These are phyloP conservation scores for Opisthocomus hoazin DNA, from an alignment of 2,113 vertebrate species.

Conservation along the genomic window DNA sequence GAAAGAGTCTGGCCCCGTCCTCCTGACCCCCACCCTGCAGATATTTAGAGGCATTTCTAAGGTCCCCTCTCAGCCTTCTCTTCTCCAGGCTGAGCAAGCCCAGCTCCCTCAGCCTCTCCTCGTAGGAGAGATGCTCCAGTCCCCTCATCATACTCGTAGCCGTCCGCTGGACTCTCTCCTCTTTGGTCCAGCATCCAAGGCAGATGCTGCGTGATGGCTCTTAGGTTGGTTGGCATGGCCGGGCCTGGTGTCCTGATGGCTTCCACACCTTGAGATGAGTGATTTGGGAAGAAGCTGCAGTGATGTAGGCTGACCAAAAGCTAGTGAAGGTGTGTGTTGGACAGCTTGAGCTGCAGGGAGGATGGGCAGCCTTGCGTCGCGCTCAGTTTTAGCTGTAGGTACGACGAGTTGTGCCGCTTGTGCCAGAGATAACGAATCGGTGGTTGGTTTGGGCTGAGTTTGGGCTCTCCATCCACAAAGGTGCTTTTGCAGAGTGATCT, in stretches of 20 bases:
- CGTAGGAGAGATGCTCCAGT: no score
- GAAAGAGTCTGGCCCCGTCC: no score
- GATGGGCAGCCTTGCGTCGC: fast-evolving
- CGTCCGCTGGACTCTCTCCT: no score
- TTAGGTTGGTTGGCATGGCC: background rate
- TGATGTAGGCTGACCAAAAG: background rate
- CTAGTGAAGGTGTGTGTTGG: background rate
- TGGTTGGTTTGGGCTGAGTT: background rate
- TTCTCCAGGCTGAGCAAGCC: no score
- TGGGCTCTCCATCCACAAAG: background rate
- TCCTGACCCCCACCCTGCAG: no score
- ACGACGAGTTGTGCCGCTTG: fast-evolving
- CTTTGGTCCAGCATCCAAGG: background rate
- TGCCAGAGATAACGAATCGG: fast-evolving
- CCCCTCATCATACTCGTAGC: no score
- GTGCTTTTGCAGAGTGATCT: fast-evolving
- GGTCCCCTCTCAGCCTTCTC: no score
- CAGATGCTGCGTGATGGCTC: background rate
- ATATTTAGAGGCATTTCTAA: no score
- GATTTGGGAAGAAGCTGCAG: background rate
- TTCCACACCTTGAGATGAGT: background rate
- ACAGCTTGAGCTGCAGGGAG: background rate
- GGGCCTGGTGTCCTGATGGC: background rate
- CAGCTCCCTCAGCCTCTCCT: no score
- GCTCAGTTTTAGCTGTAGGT: background rate